Conservation (phyloP, 1,140 invertebrate genomes). For the Zaprionus ornatus region DNA sequence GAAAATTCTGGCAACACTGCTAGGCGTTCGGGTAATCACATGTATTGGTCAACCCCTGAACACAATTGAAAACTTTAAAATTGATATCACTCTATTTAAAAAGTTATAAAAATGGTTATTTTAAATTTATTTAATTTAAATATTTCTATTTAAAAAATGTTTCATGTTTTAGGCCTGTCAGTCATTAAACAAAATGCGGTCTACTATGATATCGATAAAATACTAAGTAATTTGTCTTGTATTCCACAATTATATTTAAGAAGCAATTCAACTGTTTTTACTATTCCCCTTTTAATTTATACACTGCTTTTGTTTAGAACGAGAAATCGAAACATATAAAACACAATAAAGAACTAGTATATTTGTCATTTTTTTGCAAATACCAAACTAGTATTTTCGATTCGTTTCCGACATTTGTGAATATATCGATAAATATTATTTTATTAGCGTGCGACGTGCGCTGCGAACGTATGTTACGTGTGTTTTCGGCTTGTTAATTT, state of each 20-base stretch:
- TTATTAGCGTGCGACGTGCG: slow-evolving; percentile 51
- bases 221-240: not conserved
- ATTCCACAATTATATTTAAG: not conserved
- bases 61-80: not conserved
- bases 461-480: slow-evolving; percentile 54
- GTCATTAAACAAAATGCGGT: not conserved
- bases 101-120: not conserved
- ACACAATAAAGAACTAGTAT: not conserved
- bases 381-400: slow-evolving; percentile 25
- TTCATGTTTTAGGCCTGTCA: not conserved
- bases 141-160: not conserved
- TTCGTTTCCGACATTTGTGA: not conserved
- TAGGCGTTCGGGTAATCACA: not conserved
- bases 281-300: not conserved
- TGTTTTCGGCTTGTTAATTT: slow-evolving; percentile 48
- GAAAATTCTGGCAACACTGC: too few relatives aligned
- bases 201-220: not conserved
- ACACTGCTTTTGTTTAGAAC: not conserved
- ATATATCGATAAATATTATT: slow-evolving; percentile 38
- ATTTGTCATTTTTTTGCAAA: slow-evolving; percentile 29
- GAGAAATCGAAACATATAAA: not conserved
- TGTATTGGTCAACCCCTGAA: not conserved
- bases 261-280: not conserved
- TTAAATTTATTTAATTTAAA: not conserved
- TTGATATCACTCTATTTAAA: not conserved